Percentiles rank a stretch among this genome's conserved stretches.
Conservation (phyloP, 1,140 invertebrate genomes). For the Caenorhabditis inopinata region DNA sequence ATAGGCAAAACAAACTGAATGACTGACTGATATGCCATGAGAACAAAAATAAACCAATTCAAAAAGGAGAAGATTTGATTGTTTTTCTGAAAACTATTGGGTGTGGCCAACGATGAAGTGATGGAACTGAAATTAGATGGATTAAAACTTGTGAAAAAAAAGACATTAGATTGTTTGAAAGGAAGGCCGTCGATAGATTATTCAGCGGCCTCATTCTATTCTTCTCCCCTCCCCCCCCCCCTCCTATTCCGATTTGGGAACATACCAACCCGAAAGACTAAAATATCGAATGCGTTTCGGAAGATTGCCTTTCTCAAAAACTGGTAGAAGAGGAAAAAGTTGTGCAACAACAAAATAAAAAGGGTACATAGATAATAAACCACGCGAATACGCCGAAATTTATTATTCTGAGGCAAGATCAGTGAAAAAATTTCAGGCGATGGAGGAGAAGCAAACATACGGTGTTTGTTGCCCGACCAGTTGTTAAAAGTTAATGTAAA, state of each 20-base stretch:
- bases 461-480: not conserved
- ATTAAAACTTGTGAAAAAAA: constrained; percentile 7
- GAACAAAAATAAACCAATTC: not conserved
- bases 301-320: not conserved
- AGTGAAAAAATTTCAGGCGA: not conserved
- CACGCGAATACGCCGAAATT: not conserved
- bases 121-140: constrained; percentile 6
- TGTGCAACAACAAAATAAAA: not conserved
- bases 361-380: not conserved
- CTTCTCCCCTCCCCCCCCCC: not conserved
- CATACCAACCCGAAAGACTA: not conserved
- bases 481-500: not conserved
- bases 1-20: too few species aligned
- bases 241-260: not conserved
- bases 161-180: not conserved
- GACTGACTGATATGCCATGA: too few species aligned
- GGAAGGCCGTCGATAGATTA: constrained; percentile 7
- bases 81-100: not conserved
- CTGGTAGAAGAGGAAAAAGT: not conserved
- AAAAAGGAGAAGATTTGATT: too few species aligned
- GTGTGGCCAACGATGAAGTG: not conserved
- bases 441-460: not conserved
- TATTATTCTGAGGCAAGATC: not conserved
- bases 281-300: not conserved
- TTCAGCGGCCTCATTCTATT: constrained; percentile 5